phyloP scores from a whole-genome alignment of 2,113 vertebrate species.

The Ploceus nigricollis region DNA sequence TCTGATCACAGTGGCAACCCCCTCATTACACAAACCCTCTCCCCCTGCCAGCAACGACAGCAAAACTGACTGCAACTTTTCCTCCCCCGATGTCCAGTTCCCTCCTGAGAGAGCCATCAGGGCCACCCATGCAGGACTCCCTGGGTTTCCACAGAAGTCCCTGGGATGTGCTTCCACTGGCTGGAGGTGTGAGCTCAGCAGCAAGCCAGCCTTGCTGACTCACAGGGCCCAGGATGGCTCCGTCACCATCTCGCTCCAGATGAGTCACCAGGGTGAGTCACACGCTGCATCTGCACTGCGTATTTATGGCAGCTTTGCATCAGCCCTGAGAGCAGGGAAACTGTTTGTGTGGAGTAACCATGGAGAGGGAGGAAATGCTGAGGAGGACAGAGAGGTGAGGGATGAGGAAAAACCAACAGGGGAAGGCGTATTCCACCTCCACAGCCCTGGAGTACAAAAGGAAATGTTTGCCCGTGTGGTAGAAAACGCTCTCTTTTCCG shows the following conservation, averaged over 20 bases:
- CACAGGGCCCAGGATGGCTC: not conserved
- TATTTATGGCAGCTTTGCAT: constrained; percentile 13
- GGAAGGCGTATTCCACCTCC: not conserved
- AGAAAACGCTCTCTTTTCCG: not conserved
- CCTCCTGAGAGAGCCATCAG: not conserved
- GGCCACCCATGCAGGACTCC: not conserved
- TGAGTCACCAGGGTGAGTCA: constrained; percentile 59
- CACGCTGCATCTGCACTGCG: constrained; percentile 6
- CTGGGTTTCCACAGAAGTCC: not conserved
- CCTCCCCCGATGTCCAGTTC: not conserved
- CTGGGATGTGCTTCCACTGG: not conserved
- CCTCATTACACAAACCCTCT: not conserved
- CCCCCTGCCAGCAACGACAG: not conserved
- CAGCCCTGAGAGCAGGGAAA: constrained; percentile 9
- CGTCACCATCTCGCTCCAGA: not conserved
- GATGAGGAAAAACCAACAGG: not conserved
- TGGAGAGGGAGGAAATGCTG: constrained; percentile 37
- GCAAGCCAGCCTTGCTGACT: constrained; percentile 25
- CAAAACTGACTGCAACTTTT: accelerated
- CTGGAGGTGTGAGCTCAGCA: constrained; percentile 13
- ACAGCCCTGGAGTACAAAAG: not conserved
- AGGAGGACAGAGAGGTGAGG: not conserved
- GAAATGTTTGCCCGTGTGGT: not conserved
- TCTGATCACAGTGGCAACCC: not conserved
- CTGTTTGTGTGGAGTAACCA: constrained; percentile 60